Conservation (phyloP, 2,113 vertebrate species). For the Percina caprodes region DNA sequence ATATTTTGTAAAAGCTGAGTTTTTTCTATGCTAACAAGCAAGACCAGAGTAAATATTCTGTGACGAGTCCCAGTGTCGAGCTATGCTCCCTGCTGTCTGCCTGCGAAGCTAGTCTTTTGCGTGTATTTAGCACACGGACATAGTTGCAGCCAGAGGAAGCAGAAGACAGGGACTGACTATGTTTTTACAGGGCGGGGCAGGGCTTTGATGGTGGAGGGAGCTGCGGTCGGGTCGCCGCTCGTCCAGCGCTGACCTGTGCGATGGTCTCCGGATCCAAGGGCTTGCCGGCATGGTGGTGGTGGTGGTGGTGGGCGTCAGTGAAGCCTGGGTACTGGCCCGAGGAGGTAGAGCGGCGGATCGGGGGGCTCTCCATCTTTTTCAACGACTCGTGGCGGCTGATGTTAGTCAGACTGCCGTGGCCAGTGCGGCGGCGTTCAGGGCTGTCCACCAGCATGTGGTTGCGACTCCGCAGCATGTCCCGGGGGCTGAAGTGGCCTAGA, state of each 20-base stretch:
- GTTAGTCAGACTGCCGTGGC: slow-evolving; percentile 93
- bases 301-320: slow-evolving; percentile 79
- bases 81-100: slow-evolving; percentile 68
- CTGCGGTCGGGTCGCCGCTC: slow-evolving; percentile 78
- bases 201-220: slow-evolving; percentile 81
- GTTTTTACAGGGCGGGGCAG: slow-evolving; percentile 83
- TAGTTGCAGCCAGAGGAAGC: slow-evolving; percentile 77
- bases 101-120: slow-evolving; percentile 65
- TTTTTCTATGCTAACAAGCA: neutral
- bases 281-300: slow-evolving; percentile 80
- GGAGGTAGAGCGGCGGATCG: slow-evolving; percentile 95
- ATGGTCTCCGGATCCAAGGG: slow-evolving; percentile 96
- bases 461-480: slow-evolving; percentile 90
- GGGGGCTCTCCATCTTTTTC: slow-evolving; percentile 96
- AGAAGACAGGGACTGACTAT: slow-evolving; percentile 82
- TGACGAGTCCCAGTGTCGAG: slow-evolving; percentile 32
- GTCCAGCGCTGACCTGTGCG: slow-evolving; percentile 93
- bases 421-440: slow-evolving; percentile 89
- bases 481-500: slow-evolving; percentile 89
- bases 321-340: slow-evolving; percentile 95
- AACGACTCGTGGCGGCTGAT: slow-evolving; percentile 95
- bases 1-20: neutral
- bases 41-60: neutral
- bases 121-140: slow-evolving; percentile 70
- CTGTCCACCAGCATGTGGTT: slow-evolving; percentile 88